A percentile compares a stretch with the other conserved stretches of the same genome.
Evolutionary conservation across 1,140 invertebrate genomes (phyloP).

Genomic region (Caenorhabditis latens): DNA sequence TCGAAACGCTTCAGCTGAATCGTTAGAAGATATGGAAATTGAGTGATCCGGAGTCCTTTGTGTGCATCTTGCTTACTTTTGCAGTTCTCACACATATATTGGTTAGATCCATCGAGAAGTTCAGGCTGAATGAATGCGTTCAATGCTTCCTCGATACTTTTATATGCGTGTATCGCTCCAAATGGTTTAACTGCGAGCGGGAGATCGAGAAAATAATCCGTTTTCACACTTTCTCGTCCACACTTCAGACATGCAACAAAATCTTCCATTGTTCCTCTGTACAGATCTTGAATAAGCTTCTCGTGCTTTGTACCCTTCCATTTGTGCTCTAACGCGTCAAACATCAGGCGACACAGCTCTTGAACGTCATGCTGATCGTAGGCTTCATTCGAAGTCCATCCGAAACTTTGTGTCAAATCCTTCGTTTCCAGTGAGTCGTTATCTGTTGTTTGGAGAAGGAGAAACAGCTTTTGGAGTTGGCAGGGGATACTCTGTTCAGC

Average conservation of each 20-base stretch:
- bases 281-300: conserved; percentile 86
- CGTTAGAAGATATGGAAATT: conserved; percentile 89
- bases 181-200: conserved; percentile 89
- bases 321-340: conserved; percentile 89
- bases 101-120: conserved; percentile 87
- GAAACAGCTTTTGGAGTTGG: conserved; percentile 89
- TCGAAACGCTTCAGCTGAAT: conserved; percentile 91
- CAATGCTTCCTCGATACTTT: conserved; percentile 88
- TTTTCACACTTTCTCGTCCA: conserved; percentile 86
- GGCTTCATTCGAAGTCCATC: conserved; percentile 90
- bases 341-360: conserved; percentile 91
- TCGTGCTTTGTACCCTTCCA: conserved; percentile 88
- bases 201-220: conserved; percentile 90
- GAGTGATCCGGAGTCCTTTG: conserved; percentile 88
- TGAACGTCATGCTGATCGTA: conserved; percentile 95
- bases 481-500: conserved; percentile 82
- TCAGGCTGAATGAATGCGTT: conserved; percentile 89
- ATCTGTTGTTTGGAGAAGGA: conserved; percentile 85
- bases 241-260: conserved; percentile 93
- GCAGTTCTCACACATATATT: conserved; percentile 91
- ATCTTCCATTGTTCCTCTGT: conserved; percentile 88
- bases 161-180: conserved; percentile 85
- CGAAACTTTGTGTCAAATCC: conserved; percentile 89
- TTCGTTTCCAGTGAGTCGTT: conserved; percentile 85
- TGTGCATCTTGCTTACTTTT: conserved; percentile 90